phyloP scores from a whole-genome alignment of 2,888 invertebrate species.

The Anoplius nigerrimus region DNA sequence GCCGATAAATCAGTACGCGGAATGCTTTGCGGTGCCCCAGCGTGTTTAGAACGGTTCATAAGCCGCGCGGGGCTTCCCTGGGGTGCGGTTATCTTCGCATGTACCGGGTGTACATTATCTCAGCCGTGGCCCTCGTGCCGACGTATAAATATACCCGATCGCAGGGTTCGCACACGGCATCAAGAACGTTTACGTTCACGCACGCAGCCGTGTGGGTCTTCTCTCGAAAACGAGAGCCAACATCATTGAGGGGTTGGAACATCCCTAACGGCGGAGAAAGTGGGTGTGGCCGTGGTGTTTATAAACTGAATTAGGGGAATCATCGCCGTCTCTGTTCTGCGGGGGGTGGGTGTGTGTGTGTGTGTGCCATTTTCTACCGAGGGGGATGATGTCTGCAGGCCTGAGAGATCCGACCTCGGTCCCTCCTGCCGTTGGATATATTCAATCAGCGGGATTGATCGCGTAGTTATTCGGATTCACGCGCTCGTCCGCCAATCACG shows the following conservation, averaged over 20 bases:
- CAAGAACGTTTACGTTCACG: slow-evolving; percentile 18
- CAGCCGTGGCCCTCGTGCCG: slow-evolving; percentile 51
- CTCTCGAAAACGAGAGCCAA: slow-evolving; percentile 39
- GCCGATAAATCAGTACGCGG: slow-evolving; percentile 71
- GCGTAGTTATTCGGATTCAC: slow-evolving; percentile 46
- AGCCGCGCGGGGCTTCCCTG: slow-evolving; percentile 62
- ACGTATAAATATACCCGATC: slow-evolving; percentile 62
- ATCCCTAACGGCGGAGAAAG: slow-evolving; percentile 32
- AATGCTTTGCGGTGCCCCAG: slow-evolving; percentile 72
- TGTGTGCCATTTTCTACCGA: neutral
- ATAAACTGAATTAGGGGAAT: slow-evolving; percentile 69
- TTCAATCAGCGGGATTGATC: slow-evolving; percentile 54
- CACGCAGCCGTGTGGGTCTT: neutral
- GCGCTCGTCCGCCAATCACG: neutral
- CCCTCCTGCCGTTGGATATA: slow-evolving; percentile 47
- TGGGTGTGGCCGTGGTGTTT: slow-evolving; percentile 70
- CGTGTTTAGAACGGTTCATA: slow-evolving; percentile 69
- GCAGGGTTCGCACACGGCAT: slow-evolving; percentile 19
- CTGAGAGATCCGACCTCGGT: neutral
- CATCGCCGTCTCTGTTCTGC: slow-evolving; percentile 42
- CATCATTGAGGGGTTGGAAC: slow-evolving; percentile 41
- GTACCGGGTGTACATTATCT: slow-evolving; percentile 72
- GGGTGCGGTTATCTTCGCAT: slow-evolving; percentile 72
- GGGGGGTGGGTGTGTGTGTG: neutral
- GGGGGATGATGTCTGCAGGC: neutral